Conservation (phyloP, 2,888 invertebrate species). For the Dichetophora obliterata region DNA sequence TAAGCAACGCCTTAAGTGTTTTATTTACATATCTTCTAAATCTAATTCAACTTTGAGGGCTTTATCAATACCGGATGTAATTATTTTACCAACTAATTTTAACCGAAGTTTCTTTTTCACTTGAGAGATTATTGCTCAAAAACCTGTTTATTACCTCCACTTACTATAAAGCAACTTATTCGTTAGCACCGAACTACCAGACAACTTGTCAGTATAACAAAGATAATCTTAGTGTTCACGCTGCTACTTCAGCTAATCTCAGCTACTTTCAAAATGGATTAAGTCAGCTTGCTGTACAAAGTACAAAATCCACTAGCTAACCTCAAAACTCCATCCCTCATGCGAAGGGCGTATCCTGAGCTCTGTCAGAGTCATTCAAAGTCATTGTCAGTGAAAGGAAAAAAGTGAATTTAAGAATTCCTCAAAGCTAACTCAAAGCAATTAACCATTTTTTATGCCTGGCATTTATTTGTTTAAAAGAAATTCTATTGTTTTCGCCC, state of each 20-base stretch:
- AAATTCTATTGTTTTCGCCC: conserved; percentile 46
- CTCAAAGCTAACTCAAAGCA: conserved; percentile 24
- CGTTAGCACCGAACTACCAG: background rate
- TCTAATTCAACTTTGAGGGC: background rate
- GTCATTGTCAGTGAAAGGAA: conserved; percentile 15
- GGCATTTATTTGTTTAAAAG: conserved; percentile 42
- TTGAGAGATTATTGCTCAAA: no score
- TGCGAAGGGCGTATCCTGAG: no score
- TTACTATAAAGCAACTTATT: no score
- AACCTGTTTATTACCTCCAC: no score
- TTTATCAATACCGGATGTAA: background rate
- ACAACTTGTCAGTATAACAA: conserved; percentile 12
- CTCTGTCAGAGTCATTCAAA: background rate
- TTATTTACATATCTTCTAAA: background rate
- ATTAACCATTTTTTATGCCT: conserved; percentile 29
- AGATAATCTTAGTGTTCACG: conserved; percentile 32
- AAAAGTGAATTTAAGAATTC: conserved; percentile 18
- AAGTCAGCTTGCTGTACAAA: background rate
- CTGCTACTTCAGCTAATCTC: background rate
- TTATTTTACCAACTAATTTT: no score
- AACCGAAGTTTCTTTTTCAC: no score
- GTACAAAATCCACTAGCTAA: conserved; percentile 2
- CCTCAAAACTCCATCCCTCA: background rate
- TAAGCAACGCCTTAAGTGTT: background rate
- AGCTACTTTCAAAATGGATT: conserved; percentile 11